A percentile compares a stretch with the other conserved stretches of the same genome.
Conservation (phyloP, 2,888 invertebrate genomes). For the Cataglyphis cursor region DNA sequence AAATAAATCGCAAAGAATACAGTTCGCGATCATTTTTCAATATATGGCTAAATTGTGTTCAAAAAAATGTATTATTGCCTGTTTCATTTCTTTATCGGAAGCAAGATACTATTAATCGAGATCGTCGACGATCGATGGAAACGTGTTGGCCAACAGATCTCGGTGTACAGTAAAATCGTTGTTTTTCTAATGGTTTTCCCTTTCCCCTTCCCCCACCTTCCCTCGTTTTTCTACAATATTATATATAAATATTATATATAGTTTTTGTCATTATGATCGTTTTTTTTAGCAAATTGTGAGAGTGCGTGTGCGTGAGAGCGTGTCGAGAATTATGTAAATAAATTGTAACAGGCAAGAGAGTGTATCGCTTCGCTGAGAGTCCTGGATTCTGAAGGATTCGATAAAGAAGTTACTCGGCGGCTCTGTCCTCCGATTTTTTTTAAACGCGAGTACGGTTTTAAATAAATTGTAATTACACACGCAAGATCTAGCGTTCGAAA, state of each 20-base stretch:
- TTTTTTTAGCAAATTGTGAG: conserved; percentile 55
- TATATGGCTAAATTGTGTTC: conserved; percentile 1
- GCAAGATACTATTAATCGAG: conserved; percentile 5
- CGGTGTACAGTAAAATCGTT: conserved; percentile 83
- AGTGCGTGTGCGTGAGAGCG: conserved; percentile 49
- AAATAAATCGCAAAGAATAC: not conserved
- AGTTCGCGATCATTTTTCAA: not conserved
- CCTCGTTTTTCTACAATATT: conserved; percentile 33
- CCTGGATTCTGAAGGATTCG: conserved; percentile 13
- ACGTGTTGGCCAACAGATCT: conserved; percentile 83
- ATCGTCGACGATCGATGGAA: conserved; percentile 72
- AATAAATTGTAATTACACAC: conserved; percentile 53
- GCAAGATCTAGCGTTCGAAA: conserved; percentile 33
- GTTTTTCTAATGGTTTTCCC: conserved; percentile 64
- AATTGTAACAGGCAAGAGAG: conserved; percentile 52
- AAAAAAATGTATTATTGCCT: not conserved
- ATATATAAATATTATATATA: conserved; percentile 32
- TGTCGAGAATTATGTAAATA: conserved; percentile 69
- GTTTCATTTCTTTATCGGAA: not conserved
- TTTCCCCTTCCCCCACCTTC: conserved; percentile 6
- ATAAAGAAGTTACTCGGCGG: conserved; percentile 54
- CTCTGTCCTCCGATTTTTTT: conserved; percentile 23
- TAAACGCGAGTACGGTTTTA: conserved; percentile 49
- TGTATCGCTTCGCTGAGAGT: conserved; percentile 58
- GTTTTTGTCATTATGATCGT: conserved; percentile 29